A percentile compares a stretch with the other conserved stretches of the same genome.
Evolutionary conservation across 2,888 invertebrate species (phyloP).

Genomic region (Arrhopalites spinosus): DNA sequence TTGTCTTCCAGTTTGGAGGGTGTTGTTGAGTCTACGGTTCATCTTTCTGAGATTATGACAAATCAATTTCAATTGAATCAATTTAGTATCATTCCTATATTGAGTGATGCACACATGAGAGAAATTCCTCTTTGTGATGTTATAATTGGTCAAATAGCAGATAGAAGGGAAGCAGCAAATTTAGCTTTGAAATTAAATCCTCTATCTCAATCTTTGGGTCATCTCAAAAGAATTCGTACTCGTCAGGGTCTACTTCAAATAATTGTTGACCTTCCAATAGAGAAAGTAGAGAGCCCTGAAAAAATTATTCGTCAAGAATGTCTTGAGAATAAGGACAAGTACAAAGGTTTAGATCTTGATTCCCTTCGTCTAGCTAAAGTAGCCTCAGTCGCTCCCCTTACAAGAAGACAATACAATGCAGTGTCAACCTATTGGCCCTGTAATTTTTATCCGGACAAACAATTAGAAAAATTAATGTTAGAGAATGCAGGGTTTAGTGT

Average conservation of each 20-base stretch:
- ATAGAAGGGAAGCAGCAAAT: conserved; percentile 47
- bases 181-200: conserved; percentile 43
- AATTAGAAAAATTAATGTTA: conserved; percentile 70
- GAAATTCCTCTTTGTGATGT: conserved; percentile 43
- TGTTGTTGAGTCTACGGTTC: background rate
- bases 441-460: conserved; percentile 80
- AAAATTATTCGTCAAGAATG: background rate
- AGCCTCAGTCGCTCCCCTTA: conserved; percentile 67
- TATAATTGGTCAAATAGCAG: conserved; percentile 38
- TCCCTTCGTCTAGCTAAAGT: conserved; percentile 60
- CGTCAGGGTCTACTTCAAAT: conserved; percentile 44
- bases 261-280: conserved; percentile 14
- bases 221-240: conserved; percentile 52
- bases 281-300: conserved; percentile 6
- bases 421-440: conserved; percentile 75
- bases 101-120: conserved; percentile 17
- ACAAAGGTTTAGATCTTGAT: conserved; percentile 22
- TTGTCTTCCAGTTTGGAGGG: background rate
- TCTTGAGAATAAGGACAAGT: conserved; percentile 25
- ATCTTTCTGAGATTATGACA: too few relatives aligned
- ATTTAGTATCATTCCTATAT: conserved; percentile 22
- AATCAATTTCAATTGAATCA: background rate
- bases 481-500: conserved; percentile 66
- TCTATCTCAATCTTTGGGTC: conserved; percentile 43
- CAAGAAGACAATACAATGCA: conserved; percentile 70